Base-by-base conservation (phyloP, 2,113 vertebrate genomes). In the Morone chrysops region DNA sequence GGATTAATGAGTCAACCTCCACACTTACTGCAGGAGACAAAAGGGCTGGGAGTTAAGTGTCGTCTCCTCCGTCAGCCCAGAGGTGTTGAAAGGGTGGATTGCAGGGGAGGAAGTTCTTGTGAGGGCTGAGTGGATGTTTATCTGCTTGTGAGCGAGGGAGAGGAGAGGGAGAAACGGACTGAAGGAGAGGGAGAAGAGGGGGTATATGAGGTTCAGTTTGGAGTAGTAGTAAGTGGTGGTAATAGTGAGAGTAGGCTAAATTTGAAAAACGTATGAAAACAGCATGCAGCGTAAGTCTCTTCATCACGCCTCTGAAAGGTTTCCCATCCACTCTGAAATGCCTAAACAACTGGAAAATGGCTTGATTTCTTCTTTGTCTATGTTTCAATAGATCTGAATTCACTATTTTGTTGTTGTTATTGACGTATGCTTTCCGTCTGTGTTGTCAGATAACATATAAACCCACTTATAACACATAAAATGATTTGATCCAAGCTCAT, bases 11-110 rank as follows among this genome's bases (percentile, higher is more conserved):
- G 90, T 91, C 92, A 87, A 87, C 70, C 84, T 83, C 75, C 89
- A 89, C 89, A 88, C 90, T 91, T 89, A 81, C 80, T 76, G 88
- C 85, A 70, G 91, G 83, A 93, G 93, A 94, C 91, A 89, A 89
- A 91, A 84, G 90, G 89, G 68, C 91, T 87, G 89, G 74, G 77
- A 92, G 88, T 89, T 75, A 92, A 93, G 92, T 90, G 90, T 89
- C 84, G 66, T 90, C 84, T 91, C 87, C 88, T 84, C 88, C 59
- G 74, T 82, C 87, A 61, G 77, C 82, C 47, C 71, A 4, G 88
- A 90, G 82, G 89, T 90, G 93, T 90, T 90, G 89, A 92, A 89
- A 90, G 89, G 85, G 47, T 75, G 81, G 90, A 93, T 87, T 66
- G 85, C 75, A 68, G 68, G 50, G 71, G 82, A 93, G 92, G 92